phyloP scores from a whole-genome alignment of 1,140 invertebrate genomes.

The Apis florea region DNA sequence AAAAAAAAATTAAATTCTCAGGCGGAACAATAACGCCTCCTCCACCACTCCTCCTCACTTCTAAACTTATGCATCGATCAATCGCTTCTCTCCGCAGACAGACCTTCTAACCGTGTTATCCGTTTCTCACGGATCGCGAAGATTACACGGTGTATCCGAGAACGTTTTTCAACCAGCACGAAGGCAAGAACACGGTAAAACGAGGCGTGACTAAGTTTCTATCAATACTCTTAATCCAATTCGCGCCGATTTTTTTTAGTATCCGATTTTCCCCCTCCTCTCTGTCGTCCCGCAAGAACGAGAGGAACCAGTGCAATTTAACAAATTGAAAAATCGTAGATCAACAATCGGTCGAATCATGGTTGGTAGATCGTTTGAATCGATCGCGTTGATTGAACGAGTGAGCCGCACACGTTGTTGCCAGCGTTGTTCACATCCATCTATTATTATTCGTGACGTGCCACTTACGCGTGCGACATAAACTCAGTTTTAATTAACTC shows the following conservation, averaged over 20 bases:
- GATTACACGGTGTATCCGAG: neutral
- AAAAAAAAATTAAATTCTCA: too few relatives aligned
- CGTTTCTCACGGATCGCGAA: neutral
- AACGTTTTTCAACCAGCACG: neutral
- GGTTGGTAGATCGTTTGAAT: slow-evolving; percentile 44
- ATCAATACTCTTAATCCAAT: neutral
- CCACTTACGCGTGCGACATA: slow-evolving; percentile 35
- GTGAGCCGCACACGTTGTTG: slow-evolving; percentile 6
- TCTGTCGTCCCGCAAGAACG: slow-evolving; percentile 39
- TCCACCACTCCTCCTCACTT: too few relatives aligned
- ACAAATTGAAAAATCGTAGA: slow-evolving; percentile 63
- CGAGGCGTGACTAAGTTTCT: neutral
- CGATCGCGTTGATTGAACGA: slow-evolving; percentile 31
- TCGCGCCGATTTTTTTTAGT: slow-evolving; percentile 17
- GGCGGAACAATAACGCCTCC: too few relatives aligned
- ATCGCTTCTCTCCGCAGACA: too few relatives aligned
- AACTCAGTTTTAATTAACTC: slow-evolving; percentile 59
- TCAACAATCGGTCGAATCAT: slow-evolving; percentile 63
- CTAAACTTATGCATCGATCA: too few relatives aligned
- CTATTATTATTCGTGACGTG: slow-evolving; percentile 39
- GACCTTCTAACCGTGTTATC: too few relatives aligned
- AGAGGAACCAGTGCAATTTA: slow-evolving; percentile 51
- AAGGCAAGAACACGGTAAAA: neutral
- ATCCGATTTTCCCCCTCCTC: slow-evolving; percentile 1
- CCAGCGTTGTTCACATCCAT: slow-evolving; percentile 18